Evolutionary conservation across 2,797 vertebrate genomes (phyloP).

Genomic region (Champsocephalus gunnari): DNA sequence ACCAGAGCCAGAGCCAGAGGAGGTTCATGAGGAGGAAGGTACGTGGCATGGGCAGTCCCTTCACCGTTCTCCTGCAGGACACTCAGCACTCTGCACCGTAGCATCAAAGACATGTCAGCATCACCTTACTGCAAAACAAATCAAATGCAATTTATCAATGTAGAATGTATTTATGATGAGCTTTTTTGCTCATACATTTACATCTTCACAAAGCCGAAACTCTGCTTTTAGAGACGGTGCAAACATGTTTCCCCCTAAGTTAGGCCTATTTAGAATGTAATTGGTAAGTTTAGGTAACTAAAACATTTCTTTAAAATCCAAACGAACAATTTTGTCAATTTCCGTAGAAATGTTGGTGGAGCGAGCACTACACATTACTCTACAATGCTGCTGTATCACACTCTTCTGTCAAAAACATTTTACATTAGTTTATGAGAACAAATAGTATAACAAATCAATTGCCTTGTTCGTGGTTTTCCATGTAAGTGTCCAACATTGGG

Average conservation of each 20-base stretch:
- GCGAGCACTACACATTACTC: neutral
- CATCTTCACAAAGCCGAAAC: neutral
- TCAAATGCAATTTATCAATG: too few species aligned
- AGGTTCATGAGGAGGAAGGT: conserved; percentile 87
- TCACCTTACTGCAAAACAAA: conserved; percentile 36
- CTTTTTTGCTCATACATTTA: too few species aligned
- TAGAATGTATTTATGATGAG: too few species aligned
- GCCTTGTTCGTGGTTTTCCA: conserved; percentile 24
- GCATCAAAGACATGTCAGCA: conserved; percentile 13
- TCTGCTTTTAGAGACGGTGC: neutral
- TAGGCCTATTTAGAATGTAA: too few species aligned
- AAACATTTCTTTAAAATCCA: too few species aligned
- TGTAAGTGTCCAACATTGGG: neutral
- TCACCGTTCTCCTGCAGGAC: conserved; percentile 72
- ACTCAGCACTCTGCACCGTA: conserved; percentile 30
- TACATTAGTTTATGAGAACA: neutral
- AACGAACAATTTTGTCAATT: neutral
- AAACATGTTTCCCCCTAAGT: neutral
- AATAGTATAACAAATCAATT: neutral
- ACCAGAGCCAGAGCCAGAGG: conserved; percentile 59
- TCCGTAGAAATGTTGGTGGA: neutral
- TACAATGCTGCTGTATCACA: neutral
- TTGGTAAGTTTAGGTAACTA: too few species aligned
- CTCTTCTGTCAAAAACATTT: neutral
- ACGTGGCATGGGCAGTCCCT: conserved; percentile 82